These are phyloP conservation scores for Tribolium freemani DNA, from an alignment of 2,888 invertebrate genomes.

Conservation along the genomic window DNA sequence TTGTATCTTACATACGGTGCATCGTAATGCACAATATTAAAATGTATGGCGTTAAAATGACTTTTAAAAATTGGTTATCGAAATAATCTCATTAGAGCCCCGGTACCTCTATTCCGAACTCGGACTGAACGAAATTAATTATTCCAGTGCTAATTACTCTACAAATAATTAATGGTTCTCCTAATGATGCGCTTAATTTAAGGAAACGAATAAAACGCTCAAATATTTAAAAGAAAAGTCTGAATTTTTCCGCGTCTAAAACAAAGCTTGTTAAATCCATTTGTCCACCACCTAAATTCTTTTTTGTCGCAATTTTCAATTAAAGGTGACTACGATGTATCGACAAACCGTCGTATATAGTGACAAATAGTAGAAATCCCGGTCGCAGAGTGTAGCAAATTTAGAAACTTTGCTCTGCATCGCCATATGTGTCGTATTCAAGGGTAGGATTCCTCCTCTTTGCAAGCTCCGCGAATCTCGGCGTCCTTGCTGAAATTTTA, in stretches of 20 bases:
- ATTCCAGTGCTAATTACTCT: constrained; percentile 56
- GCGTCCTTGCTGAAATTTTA: constrained; percentile 48
- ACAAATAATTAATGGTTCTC: constrained; percentile 59
- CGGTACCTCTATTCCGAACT: constrained; percentile 6
- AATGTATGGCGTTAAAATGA: too few species aligned
- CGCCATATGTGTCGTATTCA: constrained; percentile 59
- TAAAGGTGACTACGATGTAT: background rate
- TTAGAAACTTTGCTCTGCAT: constrained; percentile 50
- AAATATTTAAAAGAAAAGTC: constrained; percentile 55
- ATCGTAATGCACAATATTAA: background rate
- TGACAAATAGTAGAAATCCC: constrained; percentile 53
- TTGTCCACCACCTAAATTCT: constrained; percentile 23
- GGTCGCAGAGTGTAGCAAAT: constrained; percentile 46
- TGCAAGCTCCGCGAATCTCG: constrained; percentile 49
- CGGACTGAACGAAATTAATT: constrained; percentile 55
- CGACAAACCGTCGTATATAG: constrained; percentile 18
- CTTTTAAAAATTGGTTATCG: background rate
- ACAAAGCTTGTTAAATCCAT: constrained; percentile 42
- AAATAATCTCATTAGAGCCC: constrained; percentile 7
- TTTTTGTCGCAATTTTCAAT: constrained; percentile 26
- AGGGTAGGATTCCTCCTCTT: constrained; percentile 48
- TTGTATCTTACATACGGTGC: background rate
- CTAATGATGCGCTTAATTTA: constrained; percentile 60
- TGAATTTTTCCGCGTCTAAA: constrained; percentile 34
- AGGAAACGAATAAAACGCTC: constrained; percentile 54